Percentiles rank a stretch among this genome's conserved stretches.
Evolutionary conservation across 1,140 invertebrate genomes (phyloP).

Genomic region (Psix sp.): DNA sequence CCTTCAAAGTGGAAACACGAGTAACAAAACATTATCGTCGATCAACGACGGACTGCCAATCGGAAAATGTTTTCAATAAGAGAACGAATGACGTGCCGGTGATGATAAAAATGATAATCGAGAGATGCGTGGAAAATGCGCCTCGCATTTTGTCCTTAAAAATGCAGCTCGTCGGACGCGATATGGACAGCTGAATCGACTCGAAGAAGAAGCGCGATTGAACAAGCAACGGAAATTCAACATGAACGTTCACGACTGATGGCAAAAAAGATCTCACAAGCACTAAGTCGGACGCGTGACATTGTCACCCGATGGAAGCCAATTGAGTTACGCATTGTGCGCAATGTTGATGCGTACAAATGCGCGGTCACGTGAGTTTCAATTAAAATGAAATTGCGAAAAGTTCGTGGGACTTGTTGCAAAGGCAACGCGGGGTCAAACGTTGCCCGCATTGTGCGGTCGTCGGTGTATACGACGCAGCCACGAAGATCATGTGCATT

Average conservation of each 20-base stretch:
- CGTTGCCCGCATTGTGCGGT: constrained; percentile 46
- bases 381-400: constrained; percentile 49
- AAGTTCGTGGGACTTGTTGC: constrained; percentile 13
- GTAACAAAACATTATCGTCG: no score
- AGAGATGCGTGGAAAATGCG: no score
- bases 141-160: no score
- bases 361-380: constrained; percentile 42
- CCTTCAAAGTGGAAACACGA: no score
- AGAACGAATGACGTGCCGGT: no score
- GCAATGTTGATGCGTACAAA: constrained; percentile 46
- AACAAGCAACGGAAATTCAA: not conserved
- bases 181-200: no score
- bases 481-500: constrained; percentile 41
- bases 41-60: no score
- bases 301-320: constrained; percentile 32
- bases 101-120: no score
- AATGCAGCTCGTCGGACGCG: no score
- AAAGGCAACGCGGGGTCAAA: constrained; percentile 43
- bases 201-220: no score
- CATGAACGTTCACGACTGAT: not conserved
- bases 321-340: constrained; percentile 47
- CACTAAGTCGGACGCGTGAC: not conserved
- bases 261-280: constrained; percentile 6
- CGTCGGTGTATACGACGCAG: constrained; percentile 32
- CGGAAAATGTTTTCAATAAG: no score